Percentiles rank a stretch among this genome's conserved stretches.
Evolutionary conservation across 1,140 invertebrate species (phyloP).

Genomic region (Alviniconcha marisindica): DNA sequence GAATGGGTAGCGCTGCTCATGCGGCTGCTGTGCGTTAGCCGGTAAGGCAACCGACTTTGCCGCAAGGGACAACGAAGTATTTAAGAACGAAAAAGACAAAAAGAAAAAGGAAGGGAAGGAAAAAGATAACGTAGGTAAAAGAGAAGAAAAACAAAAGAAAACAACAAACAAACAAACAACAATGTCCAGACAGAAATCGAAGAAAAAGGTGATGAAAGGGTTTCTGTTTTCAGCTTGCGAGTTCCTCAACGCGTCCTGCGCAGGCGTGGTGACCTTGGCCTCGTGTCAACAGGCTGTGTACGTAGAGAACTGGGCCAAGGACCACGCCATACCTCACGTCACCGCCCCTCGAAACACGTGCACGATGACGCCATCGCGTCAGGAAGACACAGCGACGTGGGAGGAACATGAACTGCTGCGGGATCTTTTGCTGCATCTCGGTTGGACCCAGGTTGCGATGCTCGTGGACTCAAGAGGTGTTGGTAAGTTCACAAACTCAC

Average conservation of each 20-base stretch:
- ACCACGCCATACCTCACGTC: constrained; percentile 3
- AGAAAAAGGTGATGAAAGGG: too few species aligned
- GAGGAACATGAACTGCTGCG: background rate
- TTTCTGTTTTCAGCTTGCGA: constrained; percentile 12
- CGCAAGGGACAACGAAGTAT: too few species aligned
- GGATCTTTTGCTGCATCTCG: background rate
- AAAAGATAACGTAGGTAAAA: too few species aligned
- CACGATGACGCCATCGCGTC: background rate
- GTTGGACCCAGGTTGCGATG: constrained; percentile 7
- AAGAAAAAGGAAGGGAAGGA: too few species aligned
- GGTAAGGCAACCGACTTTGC: too few species aligned
- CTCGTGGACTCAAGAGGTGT: constrained; percentile 16
- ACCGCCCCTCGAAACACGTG: background rate
- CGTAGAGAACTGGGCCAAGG: background rate
- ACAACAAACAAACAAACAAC: too few species aligned
- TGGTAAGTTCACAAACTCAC: background rate
- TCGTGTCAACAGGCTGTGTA: background rate
- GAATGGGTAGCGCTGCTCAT: too few species aligned
- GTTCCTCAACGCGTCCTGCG: background rate
- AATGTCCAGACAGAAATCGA: too few species aligned
- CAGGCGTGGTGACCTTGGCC: background rate
- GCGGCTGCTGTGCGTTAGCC: too few species aligned
- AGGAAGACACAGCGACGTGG: background rate
- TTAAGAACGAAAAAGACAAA: too few species aligned
- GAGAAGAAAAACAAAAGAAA: too few species aligned